phyloP scores from a whole-genome alignment of 2,113 vertebrate genomes.

The Bos indicus region DNA sequence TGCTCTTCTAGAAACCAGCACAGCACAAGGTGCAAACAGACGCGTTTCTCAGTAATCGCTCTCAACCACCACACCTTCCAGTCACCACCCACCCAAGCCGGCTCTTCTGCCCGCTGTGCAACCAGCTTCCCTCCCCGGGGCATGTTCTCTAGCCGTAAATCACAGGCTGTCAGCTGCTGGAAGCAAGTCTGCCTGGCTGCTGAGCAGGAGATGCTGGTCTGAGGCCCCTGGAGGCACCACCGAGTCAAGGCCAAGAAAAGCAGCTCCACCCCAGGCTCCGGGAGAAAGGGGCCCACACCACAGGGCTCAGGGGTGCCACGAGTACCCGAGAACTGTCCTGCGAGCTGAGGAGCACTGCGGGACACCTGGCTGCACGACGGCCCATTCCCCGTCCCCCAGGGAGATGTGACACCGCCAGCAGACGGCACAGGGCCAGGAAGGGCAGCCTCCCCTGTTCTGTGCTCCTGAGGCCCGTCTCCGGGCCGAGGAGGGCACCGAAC shows the following conservation, averaged over 20 bases:
- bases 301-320: background rate
- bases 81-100: conserved; percentile 73
- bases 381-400: background rate
- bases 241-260: conserved; percentile 51
- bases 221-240: conserved; percentile 72
- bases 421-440: background rate
- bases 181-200: conserved; percentile 67
- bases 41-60: conserved; percentile 76
- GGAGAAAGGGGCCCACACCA: conserved; percentile 65
- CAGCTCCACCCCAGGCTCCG: conserved; percentile 66
- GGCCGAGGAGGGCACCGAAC: background rate
- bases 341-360: rapidly evolving
- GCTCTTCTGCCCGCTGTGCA: conserved; percentile 63
- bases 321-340: background rate
- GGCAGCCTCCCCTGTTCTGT: too few relatives aligned
- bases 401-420: background rate
- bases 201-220: conserved; percentile 75
- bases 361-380: rapidly evolving
- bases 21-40: conserved; percentile 75
- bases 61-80: conserved; percentile 73
- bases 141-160: conserved; percentile 79
- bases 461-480: background rate
- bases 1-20: conserved; percentile 75
- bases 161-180: conserved; percentile 62
- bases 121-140: conserved; percentile 74